These are phyloP conservation scores for Polyommatus icarus DNA, from an alignment of 2,888 invertebrate species.

Conservation along the genomic window DNA sequence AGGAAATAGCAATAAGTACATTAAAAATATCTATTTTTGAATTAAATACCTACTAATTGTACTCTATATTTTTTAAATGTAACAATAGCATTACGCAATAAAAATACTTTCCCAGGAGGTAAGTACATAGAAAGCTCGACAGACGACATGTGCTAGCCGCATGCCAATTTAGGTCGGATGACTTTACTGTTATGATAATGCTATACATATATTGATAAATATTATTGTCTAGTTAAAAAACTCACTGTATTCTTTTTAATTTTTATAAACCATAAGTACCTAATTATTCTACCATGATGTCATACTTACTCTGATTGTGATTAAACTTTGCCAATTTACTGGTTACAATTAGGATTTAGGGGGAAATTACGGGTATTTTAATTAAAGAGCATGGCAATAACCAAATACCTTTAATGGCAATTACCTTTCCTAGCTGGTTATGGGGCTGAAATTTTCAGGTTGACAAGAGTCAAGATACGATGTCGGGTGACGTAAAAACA, in stretches of 20 bases:
- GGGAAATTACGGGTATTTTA: not conserved
- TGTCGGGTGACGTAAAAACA: not conserved
- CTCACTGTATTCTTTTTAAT: not conserved
- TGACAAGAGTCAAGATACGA: too few relatives aligned
- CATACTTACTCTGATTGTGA: not conserved
- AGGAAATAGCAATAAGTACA: too few relatives aligned
- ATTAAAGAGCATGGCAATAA: not conserved
- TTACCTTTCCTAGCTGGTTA: too few relatives aligned
- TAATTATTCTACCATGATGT: not conserved
- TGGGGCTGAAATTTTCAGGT: too few relatives aligned
- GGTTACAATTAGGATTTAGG: not conserved
- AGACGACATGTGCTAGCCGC: slow-evolving; percentile 10
- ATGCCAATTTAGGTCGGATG: slow-evolving; percentile 23
- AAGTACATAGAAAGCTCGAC: not conserved
- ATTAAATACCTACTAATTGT: not conserved
- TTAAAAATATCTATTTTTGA: too few relatives aligned
- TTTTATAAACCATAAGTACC: too few relatives aligned
- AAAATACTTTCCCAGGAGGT: slow-evolving; percentile 23
- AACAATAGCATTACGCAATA: not conserved
- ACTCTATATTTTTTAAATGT: not conserved
- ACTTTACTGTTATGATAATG: slow-evolving; percentile 1
- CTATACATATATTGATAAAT: not conserved
- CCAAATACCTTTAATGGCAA: too few relatives aligned
- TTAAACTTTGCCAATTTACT: not conserved
- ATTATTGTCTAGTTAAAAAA: not conserved